Evolutionary conservation across 2,888 invertebrate species (phyloP), one percentile per base, ranked within the genome.

Genomic region (Apotomis turbidana): DNA sequence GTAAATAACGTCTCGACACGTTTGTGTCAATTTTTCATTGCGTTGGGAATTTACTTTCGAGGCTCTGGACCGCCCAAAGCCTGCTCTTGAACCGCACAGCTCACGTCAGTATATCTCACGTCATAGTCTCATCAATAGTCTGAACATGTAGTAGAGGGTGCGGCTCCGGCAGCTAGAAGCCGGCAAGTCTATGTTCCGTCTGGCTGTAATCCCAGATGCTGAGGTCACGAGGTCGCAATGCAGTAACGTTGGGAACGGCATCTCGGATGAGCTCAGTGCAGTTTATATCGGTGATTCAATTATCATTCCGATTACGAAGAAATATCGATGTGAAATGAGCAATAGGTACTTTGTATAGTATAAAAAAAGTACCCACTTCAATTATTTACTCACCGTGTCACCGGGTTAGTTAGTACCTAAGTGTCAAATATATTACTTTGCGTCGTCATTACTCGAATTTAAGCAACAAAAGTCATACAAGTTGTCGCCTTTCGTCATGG

Each of bases 81-180:
- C 10, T 9, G 9, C 49, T 49, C 49, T 10, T 36, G 13, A 27
- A 57, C 5, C 36, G 44, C 54, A 55, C n/a, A 38, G 13, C 9
- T 13, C 36, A 46, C n/a, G n/a, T 46, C 8, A 62, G n/a, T 0
- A 49, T 51, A 51, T 8, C 81, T 80, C 78, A 10, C 27, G 15
- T 52, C 63, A 62, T 79, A 12, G 27, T 46, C 61, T 62, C 12
- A 61, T 66, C 60, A 27, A 69, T 84, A 81, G 83, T 84, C 83
- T 83, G 83, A 86, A 87, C 87, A 82, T 79, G 78, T 41, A 41
- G 41, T 41, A 83, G 78, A 81, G 84, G 83, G 87, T 81, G 87
- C 84, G 83, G 83, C 82, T 75, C 78, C 85, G 80, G 80, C 78
- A 74, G 83, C 79, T 80, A 38, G 58, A 38, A 15, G 51, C 82